Evolutionary conservation across 1,140 invertebrate species (phyloP), one percentile per base, ranked within the genome.

Genomic region (Tetramorium alpestre): DNA sequence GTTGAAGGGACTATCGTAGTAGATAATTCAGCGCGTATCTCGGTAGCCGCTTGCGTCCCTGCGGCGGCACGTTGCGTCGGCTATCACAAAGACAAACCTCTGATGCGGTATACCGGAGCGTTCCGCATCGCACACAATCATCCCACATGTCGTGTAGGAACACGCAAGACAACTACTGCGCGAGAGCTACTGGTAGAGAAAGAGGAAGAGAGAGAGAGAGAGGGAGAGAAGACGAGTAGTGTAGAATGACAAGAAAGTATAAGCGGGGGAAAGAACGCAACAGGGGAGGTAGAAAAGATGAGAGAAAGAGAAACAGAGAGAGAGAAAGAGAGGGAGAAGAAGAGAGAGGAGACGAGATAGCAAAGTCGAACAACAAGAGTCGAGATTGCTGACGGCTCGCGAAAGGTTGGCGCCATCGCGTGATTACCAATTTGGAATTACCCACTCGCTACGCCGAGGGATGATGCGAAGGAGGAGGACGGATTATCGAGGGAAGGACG

Each of bases 401-500:
- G 92, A 94, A 92, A 94, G 95, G 91, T 94, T 95, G 95, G 95
- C 95, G 95, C 95, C 95, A 95, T 95, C 94, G 95, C 94, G 94
- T 95, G 94, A 95, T 95, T 95, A 95, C 94, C 95, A 95, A 95
- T 95, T 95, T 95, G 92, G 94, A 95, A 95, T 95, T 95, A 94
- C 93, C 92, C 92, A 87, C 92, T 93, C 78, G 72, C 80, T 72
- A 65, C 69, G 73, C 16, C 33, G 76, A 49, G 73, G 89, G 90
- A 93, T 86, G 89, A 92, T 93, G 91, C 91, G 89, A 93, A 92
- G 91, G 90, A 93, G 88, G 91, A 89, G 81, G 60, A 87, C 88
- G 90, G 86, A 86, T 90, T 86, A 88, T 88, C 70, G 90, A 77
- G 62, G 47, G 54, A 89, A 87, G 22, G 54, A 82, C 77, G 64